Percentiles rank a stretch among this genome's conserved stretches.
phyloP scores from a whole-genome alignment of 2,797 vertebrate genomes.

The Acanthurus leucopareius region DNA sequence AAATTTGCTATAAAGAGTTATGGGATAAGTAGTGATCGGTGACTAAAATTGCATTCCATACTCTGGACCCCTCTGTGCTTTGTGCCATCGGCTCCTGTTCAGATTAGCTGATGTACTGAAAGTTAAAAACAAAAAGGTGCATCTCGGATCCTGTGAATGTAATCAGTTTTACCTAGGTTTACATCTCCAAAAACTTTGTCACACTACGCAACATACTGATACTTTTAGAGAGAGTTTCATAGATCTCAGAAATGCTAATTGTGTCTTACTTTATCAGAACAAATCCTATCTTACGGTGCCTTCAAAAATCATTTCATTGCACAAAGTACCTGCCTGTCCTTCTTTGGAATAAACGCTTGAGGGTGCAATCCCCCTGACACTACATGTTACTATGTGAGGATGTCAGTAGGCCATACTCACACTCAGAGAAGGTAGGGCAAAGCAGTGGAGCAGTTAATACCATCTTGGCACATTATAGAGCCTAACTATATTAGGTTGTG shows the following conservation, averaged over 20 bases:
- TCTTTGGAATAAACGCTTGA: conserved; percentile 30
- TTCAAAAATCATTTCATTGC: neutral
- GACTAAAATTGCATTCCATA: too few relatives aligned
- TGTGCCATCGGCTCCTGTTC: neutral
- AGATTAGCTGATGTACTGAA: neutral
- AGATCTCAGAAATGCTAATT: neutral
- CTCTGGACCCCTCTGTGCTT: too few relatives aligned
- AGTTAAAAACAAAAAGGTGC: neutral
- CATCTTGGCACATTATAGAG: conserved; percentile 36
- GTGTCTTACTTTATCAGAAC: neutral
- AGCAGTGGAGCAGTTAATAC: conserved; percentile 58
- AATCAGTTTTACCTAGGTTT: neutral
- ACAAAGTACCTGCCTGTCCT: conserved; percentile 2
- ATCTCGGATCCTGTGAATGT: neutral
- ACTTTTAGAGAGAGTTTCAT: neutral
- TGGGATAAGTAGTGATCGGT: too few relatives aligned
- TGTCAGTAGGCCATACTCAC: conserved; percentile 47
- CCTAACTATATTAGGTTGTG: conserved; percentile 43
- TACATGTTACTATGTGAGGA: neutral
- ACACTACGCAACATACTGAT: too few relatives aligned
- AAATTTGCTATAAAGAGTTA: too few relatives aligned
- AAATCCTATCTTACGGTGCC: neutral
- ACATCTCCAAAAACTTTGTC: neutral
- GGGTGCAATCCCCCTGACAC: conserved; percentile 16
- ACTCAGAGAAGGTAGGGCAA: conserved; percentile 19